Base-by-base conservation (phyloP, 1,140 invertebrate genomes). In the Pinna nobilis region DNA sequence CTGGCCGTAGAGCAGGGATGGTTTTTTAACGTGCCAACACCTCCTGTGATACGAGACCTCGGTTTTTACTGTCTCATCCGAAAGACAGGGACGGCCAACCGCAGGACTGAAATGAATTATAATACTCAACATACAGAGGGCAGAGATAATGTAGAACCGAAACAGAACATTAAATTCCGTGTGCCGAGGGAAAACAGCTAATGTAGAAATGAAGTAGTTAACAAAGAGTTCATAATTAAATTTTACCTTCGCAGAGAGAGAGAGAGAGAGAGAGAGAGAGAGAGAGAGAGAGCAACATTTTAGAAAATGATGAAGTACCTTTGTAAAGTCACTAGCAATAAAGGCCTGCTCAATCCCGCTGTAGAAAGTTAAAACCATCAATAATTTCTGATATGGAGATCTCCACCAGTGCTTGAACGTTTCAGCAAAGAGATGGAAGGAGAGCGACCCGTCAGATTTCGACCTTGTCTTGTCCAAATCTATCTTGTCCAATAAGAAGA, bases 281-380 rank as follows among this genome's bases (percentile, higher is more conserved):
- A 23, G 50, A n/a, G 18, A 53, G 15, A 5, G 3, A 53, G 4
- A 53, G 30, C 1, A 1, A n/a, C 30, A 28, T 53, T 13, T 53
- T 53, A 6, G 30, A 5, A 23, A 53, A 53, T 5, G 41, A 4
- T 47, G 1, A 39, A 66, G 49, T 77, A 96, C 95, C 91, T 95
- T 95, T 6, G 97, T 98, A 85, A 95, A 99, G 81, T 98, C 96
- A 49, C 96, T 96, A 15, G 94, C 94, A 70, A 98, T 95, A 90
- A 98, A 98, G 0, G 96, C 96, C 87, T 99, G 97, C 87, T 99
- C 97, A 92, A 99, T 94, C 53, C 97, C 97, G 82, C 97, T 98
- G 93, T 96, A 99, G 37, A 99, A 90, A 0, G 97, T 99, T 68
- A 99, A 93, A 0, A 97, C 96, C 79, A 98, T 97, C 9, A 99